A percentile compares a stretch with the other conserved stretches of the same genome.
Conservation (phyloP, 2,888 invertebrate species). For the Hyposoter dolosus region DNA sequence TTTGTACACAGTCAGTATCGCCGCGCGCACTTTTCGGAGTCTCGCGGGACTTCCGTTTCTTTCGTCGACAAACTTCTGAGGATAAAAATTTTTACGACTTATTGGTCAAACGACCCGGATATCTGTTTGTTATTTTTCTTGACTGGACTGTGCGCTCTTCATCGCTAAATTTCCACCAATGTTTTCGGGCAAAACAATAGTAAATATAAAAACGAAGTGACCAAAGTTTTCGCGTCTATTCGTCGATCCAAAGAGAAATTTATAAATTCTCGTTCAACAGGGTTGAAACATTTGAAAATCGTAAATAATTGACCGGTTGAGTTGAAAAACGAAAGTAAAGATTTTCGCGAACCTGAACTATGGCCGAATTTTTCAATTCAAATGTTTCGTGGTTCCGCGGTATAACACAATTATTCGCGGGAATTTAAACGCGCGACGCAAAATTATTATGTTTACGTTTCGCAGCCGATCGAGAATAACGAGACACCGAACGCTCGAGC, state of each 20-base stretch:
- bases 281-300: neutral
- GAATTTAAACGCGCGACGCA: neutral
- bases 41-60: conserved; percentile 14
- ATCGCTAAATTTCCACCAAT: neutral
- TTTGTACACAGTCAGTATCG: neutral
- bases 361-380: neutral
- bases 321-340: neutral
- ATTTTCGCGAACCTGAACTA: neutral
- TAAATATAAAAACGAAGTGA: neutral
- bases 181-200: neutral
- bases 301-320: neutral
- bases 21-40: conserved; percentile 10
- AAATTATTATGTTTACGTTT: conserved; percentile 1
- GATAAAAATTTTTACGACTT: neutral
- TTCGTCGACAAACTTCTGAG: neutral
- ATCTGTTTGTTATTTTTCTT: neutral
- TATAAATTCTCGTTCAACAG: neutral
- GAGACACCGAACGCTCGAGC: conserved; percentile 7
- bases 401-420: neutral
- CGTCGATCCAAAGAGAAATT: neutral
- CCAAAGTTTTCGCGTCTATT: neutral
- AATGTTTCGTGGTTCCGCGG: neutral
- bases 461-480: neutral
- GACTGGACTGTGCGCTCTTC: neutral
- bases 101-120: neutral